phyloP scores from a whole-genome alignment of 2,113 vertebrate species.

The Platysternon megacephalum region DNA sequence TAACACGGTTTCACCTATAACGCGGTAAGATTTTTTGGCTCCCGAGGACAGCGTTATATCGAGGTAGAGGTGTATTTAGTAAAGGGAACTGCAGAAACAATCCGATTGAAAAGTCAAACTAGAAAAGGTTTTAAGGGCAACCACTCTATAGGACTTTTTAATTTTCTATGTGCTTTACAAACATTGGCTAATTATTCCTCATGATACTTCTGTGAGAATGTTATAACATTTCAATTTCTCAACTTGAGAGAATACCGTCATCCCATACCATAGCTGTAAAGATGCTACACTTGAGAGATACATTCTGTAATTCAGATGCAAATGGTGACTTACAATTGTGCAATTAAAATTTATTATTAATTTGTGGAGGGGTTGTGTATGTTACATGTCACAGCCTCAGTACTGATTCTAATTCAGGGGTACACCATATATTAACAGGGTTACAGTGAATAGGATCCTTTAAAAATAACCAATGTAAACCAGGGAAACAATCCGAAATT shows the following conservation, averaged over 20 bases:
- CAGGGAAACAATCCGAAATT: not conserved
- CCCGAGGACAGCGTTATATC: too few species aligned
- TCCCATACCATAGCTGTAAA: not conserved
- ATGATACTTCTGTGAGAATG: not conserved
- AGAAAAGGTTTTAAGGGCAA: conserved; percentile 52
- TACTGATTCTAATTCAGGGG: not conserved
- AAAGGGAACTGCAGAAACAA: conserved; percentile 30
- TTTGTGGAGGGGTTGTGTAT: not conserved
- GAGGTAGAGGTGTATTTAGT: too few species aligned
- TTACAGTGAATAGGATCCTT: not conserved
- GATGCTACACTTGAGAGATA: not conserved
- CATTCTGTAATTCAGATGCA: not conserved
- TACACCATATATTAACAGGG: not conserved
- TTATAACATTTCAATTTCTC: not conserved
- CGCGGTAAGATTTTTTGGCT: too few species aligned
- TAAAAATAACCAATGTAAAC: not conserved
- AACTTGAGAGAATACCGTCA: not conserved
- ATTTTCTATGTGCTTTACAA: conserved; percentile 40
- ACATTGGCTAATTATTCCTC: conserved; percentile 47
- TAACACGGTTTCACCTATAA: too few species aligned
- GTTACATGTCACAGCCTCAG: not conserved
- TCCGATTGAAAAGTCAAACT: conserved; percentile 44
- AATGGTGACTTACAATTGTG: not conserved
- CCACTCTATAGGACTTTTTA: conserved; percentile 17
- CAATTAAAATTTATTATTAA: not conserved